Evolutionary conservation across 2,113 vertebrate species (phyloP).

Genomic region (Alexandromys fortis): DNA sequence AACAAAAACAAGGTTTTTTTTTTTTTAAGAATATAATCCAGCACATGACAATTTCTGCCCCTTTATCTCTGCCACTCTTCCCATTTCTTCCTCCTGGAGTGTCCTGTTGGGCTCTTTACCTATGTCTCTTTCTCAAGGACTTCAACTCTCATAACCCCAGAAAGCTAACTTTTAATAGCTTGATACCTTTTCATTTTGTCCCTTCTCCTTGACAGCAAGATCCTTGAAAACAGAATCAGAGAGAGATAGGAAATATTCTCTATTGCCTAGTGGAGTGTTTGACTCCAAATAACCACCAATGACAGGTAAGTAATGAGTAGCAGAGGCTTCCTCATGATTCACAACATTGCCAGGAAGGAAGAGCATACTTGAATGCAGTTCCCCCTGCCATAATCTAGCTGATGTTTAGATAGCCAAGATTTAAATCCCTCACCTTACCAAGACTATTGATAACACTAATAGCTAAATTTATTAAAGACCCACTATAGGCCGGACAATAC

Average conservation of each 20-base stretch:
- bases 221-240: conserved; percentile 16
- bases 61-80: neutral
- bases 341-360: neutral
- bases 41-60: neutral
- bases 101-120: too few relatives aligned
- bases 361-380: neutral
- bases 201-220: neutral
- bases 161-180: neutral
- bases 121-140: neutral
- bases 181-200: neutral
- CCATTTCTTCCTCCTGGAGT: neutral
- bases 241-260: neutral
- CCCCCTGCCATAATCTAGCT: neutral
- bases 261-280: neutral
- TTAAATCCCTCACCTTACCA: neutral
- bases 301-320: neutral
- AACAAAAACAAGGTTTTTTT: neutral
- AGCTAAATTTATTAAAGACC: neutral
- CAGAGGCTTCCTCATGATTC: neutral
- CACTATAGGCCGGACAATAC: neutral
- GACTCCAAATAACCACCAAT: neutral
- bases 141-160: neutral
- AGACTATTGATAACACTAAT: neutral
- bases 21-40: neutral
- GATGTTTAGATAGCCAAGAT: neutral